phyloP scores from a whole-genome alignment of 2,113 vertebrate species.

The Brienomyrus longianalis region DNA sequence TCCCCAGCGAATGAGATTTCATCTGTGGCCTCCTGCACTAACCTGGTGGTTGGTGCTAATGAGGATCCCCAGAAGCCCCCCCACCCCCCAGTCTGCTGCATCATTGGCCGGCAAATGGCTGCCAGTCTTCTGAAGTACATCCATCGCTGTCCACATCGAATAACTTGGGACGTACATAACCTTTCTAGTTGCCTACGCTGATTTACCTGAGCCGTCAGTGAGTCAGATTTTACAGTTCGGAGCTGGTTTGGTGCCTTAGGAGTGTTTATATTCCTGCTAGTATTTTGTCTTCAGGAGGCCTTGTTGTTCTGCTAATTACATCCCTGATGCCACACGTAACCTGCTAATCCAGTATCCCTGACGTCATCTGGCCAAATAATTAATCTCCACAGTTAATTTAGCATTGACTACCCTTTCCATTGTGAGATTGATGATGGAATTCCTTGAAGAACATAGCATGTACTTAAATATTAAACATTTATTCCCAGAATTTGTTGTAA shows the following conservation, averaged over 20 bases:
- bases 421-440: neutral
- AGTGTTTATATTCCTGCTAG: neutral
- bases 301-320: neutral
- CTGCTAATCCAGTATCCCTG: neutral
- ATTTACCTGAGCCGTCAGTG: neutral
- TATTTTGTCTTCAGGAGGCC: neutral
- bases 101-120: neutral
- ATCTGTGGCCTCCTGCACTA: neutral
- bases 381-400: neutral
- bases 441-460: neutral
- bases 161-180: too few species aligned
- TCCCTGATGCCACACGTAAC: neutral
- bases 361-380: neutral
- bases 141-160: neutral
- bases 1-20: slow-evolving; percentile 6
- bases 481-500: neutral
- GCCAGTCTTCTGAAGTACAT: neutral
- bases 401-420: neutral
- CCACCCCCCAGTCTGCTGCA: neutral
- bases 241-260: neutral
- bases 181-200: neutral
- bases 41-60: neutral
- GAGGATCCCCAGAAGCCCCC: neutral
- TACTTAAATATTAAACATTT: neutral
- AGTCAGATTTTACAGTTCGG: neutral